A percentile compares a stretch with the other conserved stretches of the same genome.
phyloP scores from a whole-genome alignment of 2,888 invertebrate genomes.

The Melolontha melolontha region DNA sequence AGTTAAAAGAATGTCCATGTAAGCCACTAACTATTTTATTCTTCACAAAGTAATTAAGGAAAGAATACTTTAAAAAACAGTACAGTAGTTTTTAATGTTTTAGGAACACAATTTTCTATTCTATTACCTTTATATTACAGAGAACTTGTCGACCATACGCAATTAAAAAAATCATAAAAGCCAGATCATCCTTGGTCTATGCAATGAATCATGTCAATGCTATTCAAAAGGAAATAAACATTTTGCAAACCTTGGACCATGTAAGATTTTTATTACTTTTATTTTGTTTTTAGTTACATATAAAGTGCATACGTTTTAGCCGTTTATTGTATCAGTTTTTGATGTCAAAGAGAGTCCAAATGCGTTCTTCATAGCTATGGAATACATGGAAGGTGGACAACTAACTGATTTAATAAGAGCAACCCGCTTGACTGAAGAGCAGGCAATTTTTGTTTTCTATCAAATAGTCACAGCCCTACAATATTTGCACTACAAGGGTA shows the following conservation, averaged over 20 bases:
- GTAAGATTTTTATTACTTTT: constrained; percentile 68
- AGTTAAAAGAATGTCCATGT: too few species aligned
- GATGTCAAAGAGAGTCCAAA: constrained; percentile 82
- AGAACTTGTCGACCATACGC: constrained; percentile 80
- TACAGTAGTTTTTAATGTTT: too few species aligned
- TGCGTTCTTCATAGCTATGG: constrained; percentile 85
- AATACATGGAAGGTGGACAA: constrained; percentile 91
- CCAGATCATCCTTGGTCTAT: constrained; percentile 67
- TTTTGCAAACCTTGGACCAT: constrained; percentile 82
- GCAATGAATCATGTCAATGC: constrained; percentile 71
- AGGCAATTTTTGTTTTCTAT: constrained; percentile 82
- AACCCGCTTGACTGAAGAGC: constrained; percentile 74
- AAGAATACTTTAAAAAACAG: too few species aligned
- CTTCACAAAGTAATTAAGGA: too few species aligned
- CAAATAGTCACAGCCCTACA: constrained; percentile 88
- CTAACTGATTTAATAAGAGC: constrained; percentile 78
- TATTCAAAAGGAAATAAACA: constrained; percentile 83
- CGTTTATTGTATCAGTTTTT: constrained; percentile 84
- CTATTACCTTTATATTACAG: constrained; percentile 62
- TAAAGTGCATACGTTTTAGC: constrained; percentile 70
- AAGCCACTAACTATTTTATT: too few species aligned
- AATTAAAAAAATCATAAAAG: constrained; percentile 86
- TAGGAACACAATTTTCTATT: neutral
- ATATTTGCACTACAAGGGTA: constrained; percentile 83
- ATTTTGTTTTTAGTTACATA: constrained; percentile 75